These are phyloP conservation scores for Aporophyla lueneburgensis DNA, from an alignment of 2,888 invertebrate genomes.

Conservation along the genomic window DNA sequence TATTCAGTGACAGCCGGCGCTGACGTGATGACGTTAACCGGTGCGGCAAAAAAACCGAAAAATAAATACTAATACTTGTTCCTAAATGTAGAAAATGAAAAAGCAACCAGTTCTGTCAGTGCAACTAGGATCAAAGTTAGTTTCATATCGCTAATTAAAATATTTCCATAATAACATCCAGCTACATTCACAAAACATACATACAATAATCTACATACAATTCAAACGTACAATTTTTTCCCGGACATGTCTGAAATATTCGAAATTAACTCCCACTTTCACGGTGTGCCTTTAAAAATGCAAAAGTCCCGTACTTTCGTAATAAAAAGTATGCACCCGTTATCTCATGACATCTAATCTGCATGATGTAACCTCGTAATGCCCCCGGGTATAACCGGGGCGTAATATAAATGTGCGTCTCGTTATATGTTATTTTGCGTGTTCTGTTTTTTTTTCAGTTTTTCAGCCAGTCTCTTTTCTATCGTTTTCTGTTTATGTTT, in stretches of 20 bases:
- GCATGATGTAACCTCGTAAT: constrained; percentile 70
- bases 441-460: constrained; percentile 32
- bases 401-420: constrained; percentile 59
- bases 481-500: background rate
- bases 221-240: constrained; percentile 15
- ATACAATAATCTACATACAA: background rate
- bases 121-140: background rate
- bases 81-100: no score
- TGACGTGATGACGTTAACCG: no score
- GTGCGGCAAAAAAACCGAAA: no score
- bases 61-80: no score
- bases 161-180: background rate
- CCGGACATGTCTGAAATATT: constrained; percentile 36
- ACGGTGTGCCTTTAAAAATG: constrained; percentile 61
- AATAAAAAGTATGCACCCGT: constrained; percentile 71
- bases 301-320: constrained; percentile 57
- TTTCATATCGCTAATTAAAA: constrained; percentile 6
- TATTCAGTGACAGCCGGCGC: no score
- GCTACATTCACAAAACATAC: constrained; percentile 7
- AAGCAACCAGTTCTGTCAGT: background rate
- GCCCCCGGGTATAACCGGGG: constrained; percentile 65
- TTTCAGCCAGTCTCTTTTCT: constrained; percentile 17
- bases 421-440: constrained; percentile 40
- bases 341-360: constrained; percentile 73
- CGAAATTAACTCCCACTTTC: constrained; percentile 61